Percentiles rank a stretch among this genome's conserved stretches.
Evolutionary conservation across 2,888 invertebrate species (phyloP).

Genomic region (Ceraclea dissimilis): DNA sequence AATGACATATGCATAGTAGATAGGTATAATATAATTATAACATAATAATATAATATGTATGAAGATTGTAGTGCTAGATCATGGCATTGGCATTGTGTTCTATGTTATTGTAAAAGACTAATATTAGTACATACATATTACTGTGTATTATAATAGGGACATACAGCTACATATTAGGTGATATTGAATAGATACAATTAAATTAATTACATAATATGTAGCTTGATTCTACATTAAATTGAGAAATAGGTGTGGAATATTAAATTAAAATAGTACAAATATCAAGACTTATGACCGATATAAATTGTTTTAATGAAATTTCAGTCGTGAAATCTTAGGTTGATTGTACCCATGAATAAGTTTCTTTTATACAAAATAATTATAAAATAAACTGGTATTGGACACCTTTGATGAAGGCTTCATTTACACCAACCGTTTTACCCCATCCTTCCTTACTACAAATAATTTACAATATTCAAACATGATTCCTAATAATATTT

Average conservation of each 20-base stretch:
- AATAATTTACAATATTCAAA: background rate
- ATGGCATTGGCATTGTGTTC: background rate
- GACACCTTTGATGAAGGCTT: slow-evolving; percentile 29
- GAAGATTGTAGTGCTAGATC: background rate
- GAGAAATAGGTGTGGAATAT: background rate
- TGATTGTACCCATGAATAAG: slow-evolving; percentile 54
- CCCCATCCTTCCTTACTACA: too few relatives aligned
- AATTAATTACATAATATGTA: too few relatives aligned
- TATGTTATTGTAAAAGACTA: background rate
- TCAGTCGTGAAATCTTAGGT: slow-evolving; percentile 48
- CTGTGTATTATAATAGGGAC: background rate
- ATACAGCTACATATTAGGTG: too few relatives aligned
- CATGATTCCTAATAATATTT: background rate
- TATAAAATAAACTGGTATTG: slow-evolving; percentile 44
- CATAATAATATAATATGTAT: too few relatives aligned
- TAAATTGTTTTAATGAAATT: slow-evolving; percentile 43
- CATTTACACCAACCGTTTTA: background rate
- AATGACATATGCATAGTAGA: too few relatives aligned
- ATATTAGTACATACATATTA: background rate
- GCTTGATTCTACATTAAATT: background rate
- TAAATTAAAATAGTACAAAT: slow-evolving; percentile 51
- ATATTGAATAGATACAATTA: too few relatives aligned
- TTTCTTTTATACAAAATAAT: slow-evolving; percentile 49
- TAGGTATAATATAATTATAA: too few relatives aligned
- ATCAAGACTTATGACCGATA: slow-evolving; percentile 52